Conservation (phyloP, 37 sponge, comb jelly and placozoan genomes). For the Hexactinellida sp. region DNA sequence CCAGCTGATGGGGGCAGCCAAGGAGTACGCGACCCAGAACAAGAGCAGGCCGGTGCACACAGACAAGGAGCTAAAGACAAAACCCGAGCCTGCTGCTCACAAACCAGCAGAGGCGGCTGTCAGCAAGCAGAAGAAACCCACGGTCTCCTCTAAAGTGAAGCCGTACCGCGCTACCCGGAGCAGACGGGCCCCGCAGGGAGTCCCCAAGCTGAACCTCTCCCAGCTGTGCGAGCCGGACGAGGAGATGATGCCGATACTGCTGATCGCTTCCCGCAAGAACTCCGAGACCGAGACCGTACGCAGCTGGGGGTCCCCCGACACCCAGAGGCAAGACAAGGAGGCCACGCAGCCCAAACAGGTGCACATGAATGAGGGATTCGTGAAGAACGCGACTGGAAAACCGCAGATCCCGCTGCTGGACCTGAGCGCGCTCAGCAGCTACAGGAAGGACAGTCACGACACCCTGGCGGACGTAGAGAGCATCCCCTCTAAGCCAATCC, state of each 20-base stretch:
- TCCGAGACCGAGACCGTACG: neutral
- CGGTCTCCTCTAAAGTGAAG: neutral
- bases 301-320: neutral
- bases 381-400: neutral
- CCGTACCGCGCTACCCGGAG: neutral
- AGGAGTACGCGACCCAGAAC: neutral
- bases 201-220: conserved; percentile 2
- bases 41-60: neutral
- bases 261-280: neutral
- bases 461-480: neutral
- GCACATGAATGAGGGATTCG: neutral
- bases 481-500: neutral
- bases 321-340: neutral
- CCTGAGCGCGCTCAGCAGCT: neutral
- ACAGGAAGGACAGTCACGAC: neutral
- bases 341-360: neutral
- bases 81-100: neutral
- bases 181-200: neutral
- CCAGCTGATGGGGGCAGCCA: neutral
- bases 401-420: neutral
- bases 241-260: conserved; percentile 7
- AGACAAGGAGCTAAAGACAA: neutral
- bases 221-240: conserved; percentile 14
- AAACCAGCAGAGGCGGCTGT: neutral
- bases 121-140: neutral